A percentile compares a stretch with the other conserved stretches of the same genome.
Evolutionary conservation across 2,113 vertebrate species (phyloP).

Genomic region (Pterocles orientalis): DNA sequence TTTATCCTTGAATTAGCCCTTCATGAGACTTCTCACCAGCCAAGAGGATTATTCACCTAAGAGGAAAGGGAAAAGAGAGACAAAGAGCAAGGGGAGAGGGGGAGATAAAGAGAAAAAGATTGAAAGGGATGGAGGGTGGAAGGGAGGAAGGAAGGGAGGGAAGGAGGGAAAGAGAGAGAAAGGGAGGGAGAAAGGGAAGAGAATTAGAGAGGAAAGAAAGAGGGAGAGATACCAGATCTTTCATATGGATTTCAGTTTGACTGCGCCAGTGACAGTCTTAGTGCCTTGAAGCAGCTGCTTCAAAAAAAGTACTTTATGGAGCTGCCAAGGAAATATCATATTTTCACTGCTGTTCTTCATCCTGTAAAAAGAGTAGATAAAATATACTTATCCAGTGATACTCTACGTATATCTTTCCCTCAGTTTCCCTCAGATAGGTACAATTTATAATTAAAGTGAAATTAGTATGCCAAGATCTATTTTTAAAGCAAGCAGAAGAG

Average conservation of each 20-base stretch:
- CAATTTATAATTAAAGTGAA: not conserved
- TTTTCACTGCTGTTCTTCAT: not conserved
- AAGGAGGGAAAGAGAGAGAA: no score
- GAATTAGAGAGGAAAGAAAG: not conserved
- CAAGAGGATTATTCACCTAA: not conserved
- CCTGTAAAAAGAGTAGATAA: not conserved
- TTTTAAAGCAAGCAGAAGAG: slow-evolving; percentile 28
- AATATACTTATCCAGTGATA: not conserved
- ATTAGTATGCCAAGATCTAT: not conserved
- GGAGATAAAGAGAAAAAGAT: not conserved
- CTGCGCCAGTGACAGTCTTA: not conserved
- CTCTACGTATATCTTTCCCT: not conserved
- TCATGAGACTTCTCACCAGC: not conserved
- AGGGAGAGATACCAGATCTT: not conserved
- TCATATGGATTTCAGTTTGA: not conserved
- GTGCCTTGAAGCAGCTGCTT: not conserved
- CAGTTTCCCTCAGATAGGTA: not conserved
- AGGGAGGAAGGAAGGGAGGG: no score
- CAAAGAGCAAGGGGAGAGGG: not conserved
- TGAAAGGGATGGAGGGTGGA: not conserved
- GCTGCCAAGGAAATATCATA: not conserved
- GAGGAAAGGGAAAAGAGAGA: not conserved
- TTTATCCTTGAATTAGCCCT: slow-evolving; percentile 42
- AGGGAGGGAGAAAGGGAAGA: not conserved
- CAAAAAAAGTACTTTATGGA: not conserved